Conservation (phyloP, 2,888 invertebrate genomes). For the Isoperla grammatica region DNA sequence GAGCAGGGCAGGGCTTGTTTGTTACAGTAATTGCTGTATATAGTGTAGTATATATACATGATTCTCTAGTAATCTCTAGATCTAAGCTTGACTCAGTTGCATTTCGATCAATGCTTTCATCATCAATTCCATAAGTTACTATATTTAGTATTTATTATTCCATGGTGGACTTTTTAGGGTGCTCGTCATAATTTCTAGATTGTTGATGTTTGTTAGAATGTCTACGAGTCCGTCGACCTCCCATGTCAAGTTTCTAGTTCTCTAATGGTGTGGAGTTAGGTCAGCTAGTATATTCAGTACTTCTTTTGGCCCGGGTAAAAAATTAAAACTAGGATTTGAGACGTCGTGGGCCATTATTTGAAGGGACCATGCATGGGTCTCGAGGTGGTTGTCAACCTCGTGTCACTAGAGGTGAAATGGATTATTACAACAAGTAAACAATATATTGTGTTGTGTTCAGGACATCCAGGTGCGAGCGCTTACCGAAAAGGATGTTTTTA, state of each 20-base stretch:
- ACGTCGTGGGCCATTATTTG: background rate
- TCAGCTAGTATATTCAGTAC: background rate
- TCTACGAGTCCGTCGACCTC: background rate
- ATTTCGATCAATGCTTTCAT: too few species aligned
- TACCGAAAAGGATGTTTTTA: slow-evolving; percentile 15
- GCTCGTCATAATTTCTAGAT: slow-evolving; percentile 1
- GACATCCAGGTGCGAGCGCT: background rate
- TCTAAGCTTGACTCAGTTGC: too few species aligned
- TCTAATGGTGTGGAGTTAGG: too few species aligned
- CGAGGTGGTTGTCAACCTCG: background rate
- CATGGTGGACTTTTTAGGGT: slow-evolving; percentile 8
- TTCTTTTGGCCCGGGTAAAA: background rate
- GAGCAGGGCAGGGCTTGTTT: background rate
- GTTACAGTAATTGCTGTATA: background rate
- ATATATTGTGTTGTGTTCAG: slow-evolving; percentile 18
- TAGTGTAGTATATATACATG: background rate
- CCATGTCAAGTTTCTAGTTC: too few species aligned
- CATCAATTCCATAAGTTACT: too few species aligned
- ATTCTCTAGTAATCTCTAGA: background rate
- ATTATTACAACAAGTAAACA: background rate
- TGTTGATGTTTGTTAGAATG: slow-evolving; percentile 5
- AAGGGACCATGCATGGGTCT: background rate
- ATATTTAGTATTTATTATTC: slow-evolving; percentile 16
- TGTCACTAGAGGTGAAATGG: background rate
- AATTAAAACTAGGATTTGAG: background rate